Evolutionary conservation across 1,140 invertebrate genomes (phyloP).

Genomic region (Anagrus nilaparvatae): DNA sequence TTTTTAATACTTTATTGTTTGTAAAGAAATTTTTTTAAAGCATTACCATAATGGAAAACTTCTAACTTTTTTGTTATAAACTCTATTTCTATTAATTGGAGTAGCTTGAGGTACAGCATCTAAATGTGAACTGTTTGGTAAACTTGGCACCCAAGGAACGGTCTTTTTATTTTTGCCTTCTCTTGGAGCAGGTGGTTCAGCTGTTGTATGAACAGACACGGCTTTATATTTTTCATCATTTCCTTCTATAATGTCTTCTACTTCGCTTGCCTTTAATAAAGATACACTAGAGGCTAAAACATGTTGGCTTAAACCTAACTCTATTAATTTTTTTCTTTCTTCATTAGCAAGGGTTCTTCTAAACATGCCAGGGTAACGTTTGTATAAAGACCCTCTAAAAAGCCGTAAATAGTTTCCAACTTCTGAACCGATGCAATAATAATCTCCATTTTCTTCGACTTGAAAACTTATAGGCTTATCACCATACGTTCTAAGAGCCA

Average conservation of each 20-base stretch:
- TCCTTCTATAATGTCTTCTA: slow-evolving; percentile 96
- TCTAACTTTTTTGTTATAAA: slow-evolving; percentile 29
- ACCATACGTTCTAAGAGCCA: slow-evolving; percentile 86
- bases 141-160: slow-evolving; percentile 79
- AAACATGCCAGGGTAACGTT: slow-evolving; percentile 96
- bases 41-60: background rate
- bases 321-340: slow-evolving; percentile 87
- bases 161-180: slow-evolving; percentile 83
- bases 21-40: background rate
- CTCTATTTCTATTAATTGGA: slow-evolving; percentile 88
- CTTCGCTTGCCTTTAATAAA: slow-evolving; percentile 82
- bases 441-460: slow-evolving; percentile 94
- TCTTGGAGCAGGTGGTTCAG: slow-evolving; percentile 70
- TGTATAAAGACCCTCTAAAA: slow-evolving; percentile 95
- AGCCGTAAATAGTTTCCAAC: slow-evolving; percentile 81
- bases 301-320: slow-evolving; percentile 86
- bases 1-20: slow-evolving; percentile 1
- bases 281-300: slow-evolving; percentile 93
- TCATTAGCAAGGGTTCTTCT: slow-evolving; percentile 91
- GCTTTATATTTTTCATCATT: slow-evolving; percentile 99
- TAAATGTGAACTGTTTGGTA: slow-evolving; percentile 95
- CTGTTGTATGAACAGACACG: slow-evolving; percentile 77
- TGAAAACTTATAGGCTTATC: slow-evolving; percentile 96
- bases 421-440: slow-evolving; percentile 97
- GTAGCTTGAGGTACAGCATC: slow-evolving; percentile 99